Evolutionary conservation across 2,888 invertebrate genomes (phyloP), one percentile per base, ranked within the genome.

Genomic region (Panzeria rudis): DNA sequence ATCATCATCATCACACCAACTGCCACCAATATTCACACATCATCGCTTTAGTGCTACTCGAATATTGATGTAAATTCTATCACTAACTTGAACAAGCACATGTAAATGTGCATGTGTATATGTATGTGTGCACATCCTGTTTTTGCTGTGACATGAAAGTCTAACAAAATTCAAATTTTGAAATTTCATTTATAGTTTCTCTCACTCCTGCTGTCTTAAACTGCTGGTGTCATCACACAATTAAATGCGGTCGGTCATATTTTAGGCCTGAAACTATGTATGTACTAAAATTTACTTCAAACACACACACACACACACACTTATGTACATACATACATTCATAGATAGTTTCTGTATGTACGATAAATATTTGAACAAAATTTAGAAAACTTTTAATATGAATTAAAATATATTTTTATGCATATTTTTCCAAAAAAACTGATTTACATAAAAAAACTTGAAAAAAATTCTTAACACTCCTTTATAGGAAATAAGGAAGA

Each of bases 21-120:
- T 32, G 50, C 82, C 78, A 61, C 59, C 82, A 82, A 79, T 85
- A 82, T 82, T 85, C 82, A 79, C 85, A 85, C 82, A 82, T 85
- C 71, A 78, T 35, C 66, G 61, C 78, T 73, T 75, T 52, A 71
- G 29, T 17, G 35, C 75, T 59, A 85, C 85, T 82, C 71, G 85
- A 85, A 82, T 85, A 75, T 82, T 69, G 71, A 85, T 85, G 82
- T 66, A 78, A 85, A 82, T 85, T 79, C 62, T 38, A 66, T 83
- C 75, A 79, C 61, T 69, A 75, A 25, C 25, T 41, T 47, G 7
- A 35, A 38, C n/a, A 25, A 23, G 0, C 23, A 32, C 17, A 8
- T 61, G 15, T 13, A 8, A 20, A 13, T 41, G 32, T 13, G 29
- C 64, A 44, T 56, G 44, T 56, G 9, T 62, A 11, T 69, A 17